Evolutionary conservation across 2,888 invertebrate species (phyloP), one percentile per base, ranked within the genome.

Genomic region (Lepeophtheirus nordmannii): DNA sequence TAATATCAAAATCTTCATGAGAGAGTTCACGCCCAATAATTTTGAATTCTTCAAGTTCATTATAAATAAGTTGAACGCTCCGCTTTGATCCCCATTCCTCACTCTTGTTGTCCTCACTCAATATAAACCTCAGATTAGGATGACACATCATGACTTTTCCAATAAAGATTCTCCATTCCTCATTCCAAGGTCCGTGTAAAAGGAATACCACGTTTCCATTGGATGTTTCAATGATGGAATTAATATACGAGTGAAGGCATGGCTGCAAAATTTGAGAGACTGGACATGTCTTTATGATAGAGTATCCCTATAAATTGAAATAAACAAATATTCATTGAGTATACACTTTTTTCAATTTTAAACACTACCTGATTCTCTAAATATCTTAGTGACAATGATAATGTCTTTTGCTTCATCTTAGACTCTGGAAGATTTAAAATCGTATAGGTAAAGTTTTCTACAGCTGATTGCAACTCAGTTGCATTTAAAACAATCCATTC

Each of bases 391-490:
- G 53, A 46, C 8, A 46, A n/a, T 14, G 53, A 46, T 5, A 46
- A 3, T 2, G 17, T 46, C 8, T 17, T 46, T 17, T 17, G 14
- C 17, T 46, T 46, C 53, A 8, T n/a, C 14, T 5, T 14, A 46
- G 53, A 46, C 53, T 46, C 53, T 17, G 53, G 53, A 46, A 46
- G 17, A 17, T 17, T 14, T n/a, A 46, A 14, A 46, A 17, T 8
- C 17, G 53, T 46, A 8, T 5, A n/a, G 1, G 17, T 46, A 46
- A 46, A 46, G 8, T 17, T 46, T n/a, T 46, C 53, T 17, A 46
- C 53, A 8, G 53, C 14, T 46, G 53, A 46, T 46, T 46, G 53
- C 17, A 46, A 46, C 53, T 46, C 53, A 46, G 53, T 46, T 46
- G 53, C 53, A 17, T 46, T 46, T 14, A 46, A n/a, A 17, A 46